These are phyloP conservation scores for Helicorthomorpha holstii DNA, from an alignment of 1,140 invertebrate genomes.

Conservation along the genomic window DNA sequence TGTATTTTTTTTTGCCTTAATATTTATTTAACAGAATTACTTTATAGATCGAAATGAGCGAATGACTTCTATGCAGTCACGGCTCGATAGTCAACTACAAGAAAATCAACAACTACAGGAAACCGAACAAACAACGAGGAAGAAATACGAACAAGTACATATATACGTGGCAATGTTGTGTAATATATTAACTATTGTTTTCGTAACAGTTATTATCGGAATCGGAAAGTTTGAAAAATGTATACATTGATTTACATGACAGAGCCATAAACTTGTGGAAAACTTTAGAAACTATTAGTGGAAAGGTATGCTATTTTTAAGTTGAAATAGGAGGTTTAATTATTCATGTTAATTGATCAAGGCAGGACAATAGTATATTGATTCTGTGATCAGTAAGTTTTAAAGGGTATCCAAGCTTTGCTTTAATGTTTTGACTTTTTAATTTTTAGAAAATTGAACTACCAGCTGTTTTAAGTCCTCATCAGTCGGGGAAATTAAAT, in stretches of 20 bases:
- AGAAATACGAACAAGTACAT: conserved; percentile 56
- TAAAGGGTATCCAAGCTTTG: too few relatives aligned
- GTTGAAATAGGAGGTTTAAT: too few relatives aligned
- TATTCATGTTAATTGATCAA: conserved; percentile 1
- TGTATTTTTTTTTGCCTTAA: conserved; percentile 5
- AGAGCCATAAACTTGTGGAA: conserved; percentile 21
- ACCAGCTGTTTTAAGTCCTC: too few relatives aligned
- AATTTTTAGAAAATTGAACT: too few relatives aligned
- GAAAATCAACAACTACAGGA: conserved; percentile 51
- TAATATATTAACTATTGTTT: background rate
- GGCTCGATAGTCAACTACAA: conserved; percentile 51
- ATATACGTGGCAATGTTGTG: background rate
- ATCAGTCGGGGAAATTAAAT: too few relatives aligned
- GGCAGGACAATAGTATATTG: too few relatives aligned
- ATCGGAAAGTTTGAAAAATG: conserved; percentile 19
- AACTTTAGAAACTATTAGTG: conserved; percentile 17
- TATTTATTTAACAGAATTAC: conserved; percentile 4
- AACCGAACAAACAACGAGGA: conserved; percentile 50
- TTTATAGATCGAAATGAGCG: conserved; percentile 25
- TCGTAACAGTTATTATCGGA: background rate
- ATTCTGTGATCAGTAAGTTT: too few relatives aligned
- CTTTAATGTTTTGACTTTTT: too few relatives aligned
- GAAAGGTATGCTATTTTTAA: conserved; percentile 20
- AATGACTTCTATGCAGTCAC: conserved; percentile 49
- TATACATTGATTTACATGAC: conserved; percentile 15